A percentile compares a stretch with the other conserved stretches of the same genome.
These are phyloP conservation scores for Coregonus clupeaformis DNA, from an alignment of 2,113 vertebrate species.

Conservation along the genomic window DNA sequence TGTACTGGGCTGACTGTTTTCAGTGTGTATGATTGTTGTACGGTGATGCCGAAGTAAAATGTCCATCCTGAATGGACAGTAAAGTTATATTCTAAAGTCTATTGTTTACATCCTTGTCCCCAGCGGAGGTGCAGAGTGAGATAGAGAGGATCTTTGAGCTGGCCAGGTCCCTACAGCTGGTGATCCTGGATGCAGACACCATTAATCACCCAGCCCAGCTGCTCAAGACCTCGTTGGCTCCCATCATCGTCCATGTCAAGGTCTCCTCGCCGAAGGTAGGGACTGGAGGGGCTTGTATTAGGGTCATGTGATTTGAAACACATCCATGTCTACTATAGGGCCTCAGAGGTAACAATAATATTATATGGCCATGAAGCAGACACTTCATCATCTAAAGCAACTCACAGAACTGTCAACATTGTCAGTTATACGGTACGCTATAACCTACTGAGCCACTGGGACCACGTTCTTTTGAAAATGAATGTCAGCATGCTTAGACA, in stretches of 20 bases:
- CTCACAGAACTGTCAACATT: too few relatives aligned
- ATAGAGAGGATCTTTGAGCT: constrained; percentile 96
- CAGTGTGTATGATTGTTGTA: too few relatives aligned
- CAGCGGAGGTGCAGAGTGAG: constrained; percentile 96
- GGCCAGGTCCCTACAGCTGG: constrained; percentile 92
- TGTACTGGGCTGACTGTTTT: too few relatives aligned
- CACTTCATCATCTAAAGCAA: too few relatives aligned
- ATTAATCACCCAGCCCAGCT: constrained; percentile 96
- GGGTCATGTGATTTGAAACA: not conserved
- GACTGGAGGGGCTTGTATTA: not conserved
- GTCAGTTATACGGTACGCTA: not conserved
- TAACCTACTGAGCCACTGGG: too few relatives aligned
- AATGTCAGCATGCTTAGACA: not conserved
- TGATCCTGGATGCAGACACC: constrained; percentile 93
- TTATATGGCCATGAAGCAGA: too few relatives aligned
- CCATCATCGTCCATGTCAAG: constrained; percentile 96
- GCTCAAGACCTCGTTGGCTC: constrained; percentile 92
- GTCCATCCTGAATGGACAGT: too few relatives aligned
- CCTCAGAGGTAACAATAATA: too few relatives aligned
- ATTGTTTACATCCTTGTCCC: not conserved
- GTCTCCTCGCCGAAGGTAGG: constrained; percentile 93
- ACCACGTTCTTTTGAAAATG: not conserved
- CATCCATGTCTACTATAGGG: not conserved
- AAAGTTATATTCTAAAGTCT: not conserved
- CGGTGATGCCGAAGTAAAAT: too few relatives aligned